Conservation (phyloP, 2,113 vertebrate species). For the Strix uralensis region DNA sequence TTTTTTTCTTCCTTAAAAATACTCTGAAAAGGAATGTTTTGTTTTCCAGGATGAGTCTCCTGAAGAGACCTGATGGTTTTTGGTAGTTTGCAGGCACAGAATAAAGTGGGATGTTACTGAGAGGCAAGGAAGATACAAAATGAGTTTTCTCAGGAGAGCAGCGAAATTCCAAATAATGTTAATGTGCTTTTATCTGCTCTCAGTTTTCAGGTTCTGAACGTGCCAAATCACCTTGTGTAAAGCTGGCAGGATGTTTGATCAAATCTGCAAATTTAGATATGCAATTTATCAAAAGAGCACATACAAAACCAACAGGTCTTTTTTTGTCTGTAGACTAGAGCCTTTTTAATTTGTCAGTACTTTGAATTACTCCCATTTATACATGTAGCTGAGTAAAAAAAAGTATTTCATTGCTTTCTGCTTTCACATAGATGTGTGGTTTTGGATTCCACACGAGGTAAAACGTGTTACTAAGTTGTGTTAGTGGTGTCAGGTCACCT, state of each 20-base stretch:
- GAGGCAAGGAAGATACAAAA: not conserved
- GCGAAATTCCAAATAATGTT: not conserved
- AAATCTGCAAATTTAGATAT: not conserved
- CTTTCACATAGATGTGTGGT: not conserved
- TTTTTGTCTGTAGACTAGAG: not conserved
- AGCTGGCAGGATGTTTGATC: not conserved
- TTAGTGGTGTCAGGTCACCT: not conserved
- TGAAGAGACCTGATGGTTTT: not conserved
- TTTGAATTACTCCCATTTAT: not conserved
- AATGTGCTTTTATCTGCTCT: not conserved
- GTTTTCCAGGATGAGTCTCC: not conserved
- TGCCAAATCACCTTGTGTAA: not conserved
- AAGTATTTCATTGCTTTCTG: fast-evolving
- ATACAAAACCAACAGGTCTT: not conserved
- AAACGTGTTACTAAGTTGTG: not conserved
- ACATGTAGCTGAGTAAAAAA: not conserved
- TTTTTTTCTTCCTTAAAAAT: not conserved
- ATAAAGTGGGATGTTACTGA: not conserved
- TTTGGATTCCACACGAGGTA: not conserved
- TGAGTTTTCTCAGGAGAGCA: not conserved
- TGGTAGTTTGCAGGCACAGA: not conserved
- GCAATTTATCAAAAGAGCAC: not conserved
- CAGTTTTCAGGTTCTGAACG: not conserved
- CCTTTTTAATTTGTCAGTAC: not conserved
- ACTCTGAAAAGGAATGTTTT: not conserved